Evolutionary conservation across 1,140 invertebrate species (phyloP).

Genomic region (Archivesica marissinica): DNA sequence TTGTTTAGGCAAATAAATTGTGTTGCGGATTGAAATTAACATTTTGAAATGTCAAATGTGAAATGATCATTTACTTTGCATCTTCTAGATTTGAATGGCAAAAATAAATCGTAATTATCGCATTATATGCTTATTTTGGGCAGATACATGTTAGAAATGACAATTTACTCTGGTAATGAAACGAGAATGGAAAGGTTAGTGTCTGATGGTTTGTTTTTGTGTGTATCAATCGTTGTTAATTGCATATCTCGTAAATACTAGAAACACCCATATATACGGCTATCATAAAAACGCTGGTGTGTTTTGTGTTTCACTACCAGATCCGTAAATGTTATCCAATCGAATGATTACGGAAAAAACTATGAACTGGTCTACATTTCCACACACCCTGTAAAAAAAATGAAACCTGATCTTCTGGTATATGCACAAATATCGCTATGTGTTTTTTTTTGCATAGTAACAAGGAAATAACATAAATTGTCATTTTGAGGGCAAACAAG

Average conservation of each 20-base stretch:
- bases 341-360: too few relatives aligned
- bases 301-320: too few relatives aligned
- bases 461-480: too few relatives aligned
- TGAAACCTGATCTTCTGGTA: too few relatives aligned
- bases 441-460: too few relatives aligned
- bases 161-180: not conserved
- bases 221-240: not conserved
- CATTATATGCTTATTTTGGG: too few relatives aligned
- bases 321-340: too few relatives aligned
- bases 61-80: constrained; percentile 7
- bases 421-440: too few relatives aligned
- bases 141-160: not conserved
- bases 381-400: too few relatives aligned
- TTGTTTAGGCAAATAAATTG: not conserved
- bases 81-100: not conserved
- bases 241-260: not conserved
- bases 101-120: not conserved
- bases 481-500: too few relatives aligned
- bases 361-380: too few relatives aligned
- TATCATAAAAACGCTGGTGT: not conserved
- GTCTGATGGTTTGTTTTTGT: not conserved
- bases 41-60: constrained; percentile 16
- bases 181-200: not conserved
- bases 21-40: not conserved
- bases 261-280: not conserved